phyloP scores from a whole-genome alignment of 2,888 invertebrate genomes.

The Idaea straminata region DNA sequence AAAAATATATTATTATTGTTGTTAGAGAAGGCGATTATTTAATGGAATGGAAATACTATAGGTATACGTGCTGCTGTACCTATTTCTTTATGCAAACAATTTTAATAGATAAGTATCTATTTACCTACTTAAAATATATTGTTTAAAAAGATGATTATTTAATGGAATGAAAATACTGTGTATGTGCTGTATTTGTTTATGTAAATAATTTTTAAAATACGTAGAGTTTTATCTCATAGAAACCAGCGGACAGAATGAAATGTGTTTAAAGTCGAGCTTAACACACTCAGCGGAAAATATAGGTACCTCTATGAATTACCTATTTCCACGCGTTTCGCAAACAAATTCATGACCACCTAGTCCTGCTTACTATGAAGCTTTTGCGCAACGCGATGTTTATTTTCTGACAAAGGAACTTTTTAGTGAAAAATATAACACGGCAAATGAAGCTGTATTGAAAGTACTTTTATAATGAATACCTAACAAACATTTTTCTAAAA shows the following conservation, averaged over 20 bases:
- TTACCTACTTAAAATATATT: too few relatives aligned
- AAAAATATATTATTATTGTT: too few relatives aligned
- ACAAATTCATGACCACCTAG: background rate
- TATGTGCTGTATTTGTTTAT: too few relatives aligned
- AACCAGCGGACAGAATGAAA: background rate
- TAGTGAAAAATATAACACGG: background rate
- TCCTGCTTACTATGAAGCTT: slow-evolving; percentile 3
- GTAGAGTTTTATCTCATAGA: background rate
- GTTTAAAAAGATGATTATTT: too few relatives aligned
- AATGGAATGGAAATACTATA: too few relatives aligned
- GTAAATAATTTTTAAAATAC: background rate
- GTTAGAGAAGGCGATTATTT: too few relatives aligned
- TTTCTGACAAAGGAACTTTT: background rate
- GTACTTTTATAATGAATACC: background rate
- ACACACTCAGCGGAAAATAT: background rate
- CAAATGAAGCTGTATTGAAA: background rate
- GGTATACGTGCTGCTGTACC: too few relatives aligned
- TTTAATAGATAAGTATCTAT: too few relatives aligned
- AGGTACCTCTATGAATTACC: slow-evolving; percentile 13
- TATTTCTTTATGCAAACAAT: too few relatives aligned
- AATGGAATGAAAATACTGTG: too few relatives aligned
- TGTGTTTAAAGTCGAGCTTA: background rate
- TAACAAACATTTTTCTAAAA: too few relatives aligned
- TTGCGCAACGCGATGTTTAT: background rate
- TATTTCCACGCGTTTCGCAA: background rate